These are phyloP conservation scores for Crotophaga sulcirostris DNA, from an alignment of 2,113 vertebrate species.

Conservation along the genomic window DNA sequence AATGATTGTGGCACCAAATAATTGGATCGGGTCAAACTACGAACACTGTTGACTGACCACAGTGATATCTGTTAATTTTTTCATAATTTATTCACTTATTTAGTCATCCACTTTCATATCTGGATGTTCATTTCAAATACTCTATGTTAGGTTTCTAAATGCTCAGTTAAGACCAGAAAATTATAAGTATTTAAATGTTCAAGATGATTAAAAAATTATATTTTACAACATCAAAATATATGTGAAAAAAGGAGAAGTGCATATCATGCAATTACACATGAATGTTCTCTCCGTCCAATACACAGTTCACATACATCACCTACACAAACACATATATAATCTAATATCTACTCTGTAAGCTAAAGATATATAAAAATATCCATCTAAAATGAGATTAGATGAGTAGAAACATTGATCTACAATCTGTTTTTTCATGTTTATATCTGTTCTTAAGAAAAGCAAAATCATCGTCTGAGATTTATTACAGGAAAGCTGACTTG, in stretches of 20 bases:
- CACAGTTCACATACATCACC: neutral
- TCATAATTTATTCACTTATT: neutral
- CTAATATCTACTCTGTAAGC: neutral
- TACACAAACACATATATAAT: neutral
- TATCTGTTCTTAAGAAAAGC: neutral
- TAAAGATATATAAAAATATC: neutral
- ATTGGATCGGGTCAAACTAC: neutral
- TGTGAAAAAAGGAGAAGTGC: neutral
- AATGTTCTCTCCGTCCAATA: neutral
- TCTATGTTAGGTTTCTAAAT: neutral
- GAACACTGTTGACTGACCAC: neutral
- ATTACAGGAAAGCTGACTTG: neutral
- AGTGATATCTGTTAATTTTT: neutral
- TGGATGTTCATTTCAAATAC: neutral
- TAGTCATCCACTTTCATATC: neutral
- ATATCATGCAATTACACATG: neutral
- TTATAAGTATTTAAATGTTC: neutral
- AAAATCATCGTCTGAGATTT: neutral
- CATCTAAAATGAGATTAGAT: constrained; percentile 14
- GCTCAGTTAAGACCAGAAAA: neutral
- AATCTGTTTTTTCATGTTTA: neutral
- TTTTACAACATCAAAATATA: neutral
- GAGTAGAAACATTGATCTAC: neutral
- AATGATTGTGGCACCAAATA: neutral
- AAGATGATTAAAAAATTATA: neutral